Percentiles rank a stretch among this genome's conserved stretches.
Conservation (phyloP, 2,888 invertebrate species). For the Hydroisotoma schaefferi region DNA sequence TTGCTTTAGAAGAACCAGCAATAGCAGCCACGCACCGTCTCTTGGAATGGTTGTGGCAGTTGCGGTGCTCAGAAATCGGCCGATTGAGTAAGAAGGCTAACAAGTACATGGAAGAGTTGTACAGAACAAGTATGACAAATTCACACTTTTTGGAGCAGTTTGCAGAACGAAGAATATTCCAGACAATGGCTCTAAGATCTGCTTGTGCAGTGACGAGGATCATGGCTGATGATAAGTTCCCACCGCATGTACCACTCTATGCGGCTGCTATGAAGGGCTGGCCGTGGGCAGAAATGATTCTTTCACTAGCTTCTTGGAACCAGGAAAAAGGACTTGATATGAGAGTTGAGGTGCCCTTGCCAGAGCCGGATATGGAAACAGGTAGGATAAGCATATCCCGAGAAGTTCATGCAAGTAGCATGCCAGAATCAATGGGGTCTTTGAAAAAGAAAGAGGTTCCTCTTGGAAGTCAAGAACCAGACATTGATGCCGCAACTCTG, state of each 20-base stretch:
- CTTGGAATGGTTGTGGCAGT: conserved; percentile 46
- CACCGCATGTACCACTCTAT: conserved; percentile 39
- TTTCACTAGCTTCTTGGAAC: conserved; percentile 45
- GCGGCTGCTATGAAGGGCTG: conserved; percentile 44
- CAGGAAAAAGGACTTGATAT: conserved; percentile 38
- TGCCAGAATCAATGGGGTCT: background rate
- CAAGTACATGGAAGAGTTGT: conserved; percentile 38
- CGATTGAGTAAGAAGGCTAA: conserved; percentile 40
- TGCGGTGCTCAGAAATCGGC: conserved; percentile 45
- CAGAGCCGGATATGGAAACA: background rate
- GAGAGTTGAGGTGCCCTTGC: conserved; percentile 28
- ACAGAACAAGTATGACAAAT: conserved; percentile 33
- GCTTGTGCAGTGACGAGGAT: conserved; percentile 46
- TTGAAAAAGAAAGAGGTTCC: conserved; percentile 3
- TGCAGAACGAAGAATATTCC: conserved; percentile 37
- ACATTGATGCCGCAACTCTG: conserved; percentile 33
- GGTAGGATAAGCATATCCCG: background rate
- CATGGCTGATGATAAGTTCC: conserved; percentile 40
- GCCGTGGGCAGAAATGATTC: conserved; percentile 47
- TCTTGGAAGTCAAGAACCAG: background rate
- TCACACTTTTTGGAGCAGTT: conserved; percentile 45
- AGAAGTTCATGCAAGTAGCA: background rate
- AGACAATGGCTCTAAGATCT: conserved; percentile 40
- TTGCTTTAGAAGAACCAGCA: conserved; percentile 46
- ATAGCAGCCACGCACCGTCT: conserved; percentile 43